Evolutionary conservation across 2,113 vertebrate genomes (phyloP).

Genomic region (Tachuris rubrigastra): DNA sequence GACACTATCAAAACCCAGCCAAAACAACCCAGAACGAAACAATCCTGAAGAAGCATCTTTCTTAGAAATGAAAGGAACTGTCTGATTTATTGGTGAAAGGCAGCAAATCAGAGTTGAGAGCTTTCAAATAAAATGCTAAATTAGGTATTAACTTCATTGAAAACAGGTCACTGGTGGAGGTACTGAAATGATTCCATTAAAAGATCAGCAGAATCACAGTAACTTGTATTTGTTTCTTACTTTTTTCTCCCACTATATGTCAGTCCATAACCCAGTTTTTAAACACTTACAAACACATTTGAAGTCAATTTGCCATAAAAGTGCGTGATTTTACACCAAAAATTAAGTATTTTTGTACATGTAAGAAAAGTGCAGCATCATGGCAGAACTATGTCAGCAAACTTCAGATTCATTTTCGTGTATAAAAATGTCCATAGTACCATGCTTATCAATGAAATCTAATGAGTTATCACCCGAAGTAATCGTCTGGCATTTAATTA

Average conservation of each 20-base stretch:
- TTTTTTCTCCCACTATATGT: not conserved
- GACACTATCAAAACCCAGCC: not conserved
- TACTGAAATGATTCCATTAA: not conserved
- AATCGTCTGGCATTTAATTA: not conserved
- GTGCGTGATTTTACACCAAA: not conserved
- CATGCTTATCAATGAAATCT: not conserved
- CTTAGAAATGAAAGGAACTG: not conserved
- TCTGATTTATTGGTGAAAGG: conserved; percentile 22
- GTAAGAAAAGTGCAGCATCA: not conserved
- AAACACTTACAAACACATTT: not conserved
- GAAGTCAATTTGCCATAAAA: not conserved
- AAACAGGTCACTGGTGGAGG: conserved; percentile 23
- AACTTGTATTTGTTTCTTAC: not conserved
- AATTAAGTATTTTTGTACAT: not conserved
- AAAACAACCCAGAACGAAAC: not conserved
- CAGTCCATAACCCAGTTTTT: not conserved
- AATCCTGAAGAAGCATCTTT: not conserved
- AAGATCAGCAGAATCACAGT: not conserved
- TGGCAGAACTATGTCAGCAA: not conserved
- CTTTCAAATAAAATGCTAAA: conserved; percentile 36
- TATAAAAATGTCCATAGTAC: not conserved
- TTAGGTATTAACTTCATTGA: conserved; percentile 16
- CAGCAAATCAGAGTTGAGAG: conserved; percentile 28
- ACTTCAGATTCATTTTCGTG: not conserved
- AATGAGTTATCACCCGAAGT: not conserved